Evolutionary conservation across 1,140 invertebrate genomes (phyloP).

Genomic region (Drosophila saltans): DNA sequence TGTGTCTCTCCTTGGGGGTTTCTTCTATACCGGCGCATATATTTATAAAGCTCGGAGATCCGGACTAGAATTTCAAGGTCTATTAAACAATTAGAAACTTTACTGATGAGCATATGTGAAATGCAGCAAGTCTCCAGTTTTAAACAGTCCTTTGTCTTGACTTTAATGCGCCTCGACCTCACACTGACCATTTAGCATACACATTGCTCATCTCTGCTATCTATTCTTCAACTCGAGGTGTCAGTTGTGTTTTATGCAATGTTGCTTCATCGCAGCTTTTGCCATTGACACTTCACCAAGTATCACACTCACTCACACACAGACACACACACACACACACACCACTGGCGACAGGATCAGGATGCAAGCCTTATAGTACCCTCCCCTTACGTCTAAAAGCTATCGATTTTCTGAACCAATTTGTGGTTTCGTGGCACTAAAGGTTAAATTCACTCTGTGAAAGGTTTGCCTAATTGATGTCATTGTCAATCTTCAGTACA

Average conservation of each 20-base stretch:
- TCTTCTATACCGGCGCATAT: no score
- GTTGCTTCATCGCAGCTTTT: constrained; percentile 35
- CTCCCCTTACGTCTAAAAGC: constrained; percentile 48
- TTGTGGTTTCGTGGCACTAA: constrained; percentile 59
- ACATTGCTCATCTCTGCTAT: neutral
- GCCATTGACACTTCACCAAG: constrained; percentile 66
- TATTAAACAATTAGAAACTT: no score
- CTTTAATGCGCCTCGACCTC: no score
- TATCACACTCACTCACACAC: constrained; percentile 21
- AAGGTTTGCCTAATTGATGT: constrained; percentile 7
- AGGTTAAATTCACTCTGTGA: constrained; percentile 47
- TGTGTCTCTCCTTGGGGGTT: no score
- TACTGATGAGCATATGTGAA: no score
- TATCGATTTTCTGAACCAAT: constrained; percentile 72
- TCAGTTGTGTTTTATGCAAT: constrained; percentile 60
- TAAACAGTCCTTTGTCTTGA: no score
- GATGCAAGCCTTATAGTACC: neutral
- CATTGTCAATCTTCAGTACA: neutral
- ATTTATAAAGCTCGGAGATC: no score
- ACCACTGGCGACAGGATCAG: constrained; percentile 13
- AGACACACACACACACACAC: constrained; percentile 22
- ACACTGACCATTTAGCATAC: neutral
- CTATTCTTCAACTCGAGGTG: constrained; percentile 26
- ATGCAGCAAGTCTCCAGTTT: no score
- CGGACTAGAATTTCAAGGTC: no score